Evolutionary conservation across 2,113 vertebrate genomes (phyloP).

Genomic region (Brachyhypopomus occidentalis): DNA sequence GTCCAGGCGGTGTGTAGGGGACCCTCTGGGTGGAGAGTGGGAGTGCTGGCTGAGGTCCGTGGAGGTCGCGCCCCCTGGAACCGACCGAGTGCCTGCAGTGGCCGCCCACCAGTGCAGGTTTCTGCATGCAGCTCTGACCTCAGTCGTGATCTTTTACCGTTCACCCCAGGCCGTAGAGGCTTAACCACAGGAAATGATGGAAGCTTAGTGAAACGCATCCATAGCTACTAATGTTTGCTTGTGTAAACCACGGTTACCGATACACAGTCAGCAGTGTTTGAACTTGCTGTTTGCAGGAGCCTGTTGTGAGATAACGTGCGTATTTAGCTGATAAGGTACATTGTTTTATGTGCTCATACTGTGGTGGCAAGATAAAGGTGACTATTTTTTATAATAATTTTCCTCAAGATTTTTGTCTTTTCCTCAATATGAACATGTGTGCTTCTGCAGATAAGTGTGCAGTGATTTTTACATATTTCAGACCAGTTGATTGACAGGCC

Average conservation of each 20-base stretch:
- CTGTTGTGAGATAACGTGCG: slow-evolving; percentile 19
- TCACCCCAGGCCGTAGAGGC: slow-evolving; percentile 34
- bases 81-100: slow-evolving; percentile 13
- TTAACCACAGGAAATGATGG: slow-evolving; percentile 32
- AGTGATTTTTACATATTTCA: background rate
- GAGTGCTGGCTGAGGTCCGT: slow-evolving; percentile 23
- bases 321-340: slow-evolving; percentile 32
- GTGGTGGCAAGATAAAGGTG: background rate
- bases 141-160: slow-evolving; percentile 57
- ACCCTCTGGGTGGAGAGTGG: slow-evolving; percentile 15
- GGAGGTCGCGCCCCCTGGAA: slow-evolving; percentile 1
- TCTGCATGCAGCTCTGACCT: slow-evolving; percentile 53
- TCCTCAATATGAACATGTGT: slow-evolving; percentile 4
- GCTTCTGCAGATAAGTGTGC: background rate
- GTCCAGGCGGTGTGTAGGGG: slow-evolving; percentile 8
- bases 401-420: background rate
- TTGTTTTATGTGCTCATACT: slow-evolving; percentile 6
- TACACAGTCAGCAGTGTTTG: slow-evolving; percentile 33
- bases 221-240: slow-evolving; percentile 33
- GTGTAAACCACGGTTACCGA: background rate
- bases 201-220: slow-evolving; percentile 4
- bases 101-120: slow-evolving; percentile 38
- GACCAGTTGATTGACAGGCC: background rate
- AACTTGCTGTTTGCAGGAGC: slow-evolving; percentile 30
- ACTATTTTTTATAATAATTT: background rate